phyloP scores from a whole-genome alignment of 1,140 invertebrate genomes.

The Lasaia peninsularis region DNA sequence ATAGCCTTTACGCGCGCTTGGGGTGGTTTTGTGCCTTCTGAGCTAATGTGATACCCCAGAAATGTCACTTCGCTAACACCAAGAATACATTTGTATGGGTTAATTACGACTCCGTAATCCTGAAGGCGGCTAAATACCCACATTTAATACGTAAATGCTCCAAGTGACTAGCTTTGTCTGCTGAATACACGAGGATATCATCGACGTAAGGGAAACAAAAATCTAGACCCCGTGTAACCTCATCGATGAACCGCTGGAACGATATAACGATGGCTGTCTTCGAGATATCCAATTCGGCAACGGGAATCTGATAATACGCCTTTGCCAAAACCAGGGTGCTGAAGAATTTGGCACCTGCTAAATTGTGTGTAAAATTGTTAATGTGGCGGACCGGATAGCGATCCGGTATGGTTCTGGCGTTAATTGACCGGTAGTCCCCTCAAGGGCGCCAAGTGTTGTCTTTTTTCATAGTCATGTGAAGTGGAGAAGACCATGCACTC shows the following conservation, averaged over 20 bases:
- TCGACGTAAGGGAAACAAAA: neutral
- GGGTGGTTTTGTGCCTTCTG: constrained; percentile 11
- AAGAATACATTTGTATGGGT: constrained; percentile 14
- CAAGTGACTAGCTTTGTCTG: neutral
- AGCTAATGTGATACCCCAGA: constrained; percentile 2
- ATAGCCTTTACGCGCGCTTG: neutral
- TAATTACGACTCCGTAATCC: constrained; percentile 19
- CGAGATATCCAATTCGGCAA: no score
- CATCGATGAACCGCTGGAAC: constrained; percentile 16
- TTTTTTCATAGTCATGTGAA: no score
- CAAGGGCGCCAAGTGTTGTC: no score
- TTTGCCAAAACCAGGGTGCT: no score
- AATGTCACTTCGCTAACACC: constrained; percentile 16
- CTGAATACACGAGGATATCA: neutral
- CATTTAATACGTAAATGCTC: neutral
- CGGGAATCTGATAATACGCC: no score
- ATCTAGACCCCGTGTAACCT: constrained; percentile 20
- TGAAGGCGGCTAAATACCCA: neutral
- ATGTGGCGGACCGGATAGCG: no score
- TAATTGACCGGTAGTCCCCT: no score
- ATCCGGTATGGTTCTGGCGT: neutral
- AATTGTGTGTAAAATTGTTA: no score
- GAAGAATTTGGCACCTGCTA: no score
- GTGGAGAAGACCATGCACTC: no score
- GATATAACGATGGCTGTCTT: no score